Conservation (phyloP, 23 tunicate species). For the Oikopleura albicans region DNA sequence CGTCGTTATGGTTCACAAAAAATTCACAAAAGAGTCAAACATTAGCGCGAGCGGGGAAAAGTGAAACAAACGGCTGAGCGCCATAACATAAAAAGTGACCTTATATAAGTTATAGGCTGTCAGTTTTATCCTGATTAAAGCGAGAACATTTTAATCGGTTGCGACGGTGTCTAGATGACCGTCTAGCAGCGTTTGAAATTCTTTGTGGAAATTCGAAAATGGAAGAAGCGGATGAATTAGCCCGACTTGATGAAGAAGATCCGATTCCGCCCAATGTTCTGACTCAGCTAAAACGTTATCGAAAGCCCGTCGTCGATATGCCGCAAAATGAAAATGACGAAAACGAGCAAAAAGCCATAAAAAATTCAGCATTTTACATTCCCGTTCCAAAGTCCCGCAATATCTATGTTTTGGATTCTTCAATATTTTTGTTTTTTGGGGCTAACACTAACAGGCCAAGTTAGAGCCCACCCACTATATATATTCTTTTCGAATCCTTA, state of each 20-base stretch:
- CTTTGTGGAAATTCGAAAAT: neutral
- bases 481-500: too few species aligned
- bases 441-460: too few species aligned
- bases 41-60: too few species aligned
- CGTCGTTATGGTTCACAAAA: too few species aligned
- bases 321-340: neutral
- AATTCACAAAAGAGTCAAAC: too few species aligned
- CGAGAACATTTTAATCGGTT: neutral
- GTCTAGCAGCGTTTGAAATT: neutral
- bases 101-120: too few species aligned
- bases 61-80: too few species aligned
- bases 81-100: too few species aligned
- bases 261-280: neutral
- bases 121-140: too few species aligned
- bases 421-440: too few species aligned
- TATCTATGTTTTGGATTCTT: too few species aligned
- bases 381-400: conserved; percentile 10
- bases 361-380: neutral
- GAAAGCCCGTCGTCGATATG: neutral
- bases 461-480: too few species aligned
- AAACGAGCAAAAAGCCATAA: neutral
- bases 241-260: neutral
- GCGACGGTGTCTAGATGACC: neutral
- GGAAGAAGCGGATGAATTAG: neutral
- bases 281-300: neutral